Evolutionary conservation across 2,888 invertebrate species (phyloP).

Genomic region (Acronicta psi): DNA sequence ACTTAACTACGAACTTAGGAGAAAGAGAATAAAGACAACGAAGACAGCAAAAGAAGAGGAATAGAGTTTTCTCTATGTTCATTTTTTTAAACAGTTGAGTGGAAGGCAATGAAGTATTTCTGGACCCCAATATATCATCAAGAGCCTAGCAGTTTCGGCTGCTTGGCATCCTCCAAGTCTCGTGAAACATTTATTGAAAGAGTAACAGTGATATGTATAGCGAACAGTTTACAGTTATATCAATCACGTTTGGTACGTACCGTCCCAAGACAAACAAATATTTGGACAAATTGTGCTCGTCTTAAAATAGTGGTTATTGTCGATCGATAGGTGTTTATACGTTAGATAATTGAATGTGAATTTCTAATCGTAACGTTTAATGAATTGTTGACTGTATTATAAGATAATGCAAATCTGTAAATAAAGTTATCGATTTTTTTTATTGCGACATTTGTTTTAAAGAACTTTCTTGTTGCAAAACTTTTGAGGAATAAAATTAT

Average conservation of each 20-base stretch:
- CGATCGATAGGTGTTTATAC: constrained; percentile 82
- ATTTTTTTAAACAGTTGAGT: too few species aligned
- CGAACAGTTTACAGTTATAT: constrained; percentile 35
- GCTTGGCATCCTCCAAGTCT: not conserved
- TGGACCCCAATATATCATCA: too few species aligned
- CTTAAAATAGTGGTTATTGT: constrained; percentile 77
- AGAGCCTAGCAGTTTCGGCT: not conserved
- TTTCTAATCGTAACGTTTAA: constrained; percentile 83
- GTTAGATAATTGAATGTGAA: constrained; percentile 87
- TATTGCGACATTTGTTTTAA: constrained; percentile 56
- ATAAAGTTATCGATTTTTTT: constrained; percentile 88
- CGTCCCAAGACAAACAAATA: constrained; percentile 69
- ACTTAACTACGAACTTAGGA: too few species aligned
- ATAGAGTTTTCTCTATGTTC: too few species aligned
- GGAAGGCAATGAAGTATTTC: too few species aligned
- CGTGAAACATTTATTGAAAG: constrained; percentile 29
- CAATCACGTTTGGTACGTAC: constrained; percentile 63
- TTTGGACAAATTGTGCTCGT: constrained; percentile 60
- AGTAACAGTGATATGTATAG: constrained; percentile 36
- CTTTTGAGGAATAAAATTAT: too few species aligned
- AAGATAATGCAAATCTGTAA: constrained; percentile 88
- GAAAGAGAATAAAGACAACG: too few species aligned
- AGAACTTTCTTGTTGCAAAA: too few species aligned
- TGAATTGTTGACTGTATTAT: constrained; percentile 88
- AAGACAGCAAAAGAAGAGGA: not conserved